Percentiles rank a stretch among this genome's conserved stretches.
phyloP scores from a whole-genome alignment of 2,888 invertebrate genomes.

The Oegoconia quadripuncta region DNA sequence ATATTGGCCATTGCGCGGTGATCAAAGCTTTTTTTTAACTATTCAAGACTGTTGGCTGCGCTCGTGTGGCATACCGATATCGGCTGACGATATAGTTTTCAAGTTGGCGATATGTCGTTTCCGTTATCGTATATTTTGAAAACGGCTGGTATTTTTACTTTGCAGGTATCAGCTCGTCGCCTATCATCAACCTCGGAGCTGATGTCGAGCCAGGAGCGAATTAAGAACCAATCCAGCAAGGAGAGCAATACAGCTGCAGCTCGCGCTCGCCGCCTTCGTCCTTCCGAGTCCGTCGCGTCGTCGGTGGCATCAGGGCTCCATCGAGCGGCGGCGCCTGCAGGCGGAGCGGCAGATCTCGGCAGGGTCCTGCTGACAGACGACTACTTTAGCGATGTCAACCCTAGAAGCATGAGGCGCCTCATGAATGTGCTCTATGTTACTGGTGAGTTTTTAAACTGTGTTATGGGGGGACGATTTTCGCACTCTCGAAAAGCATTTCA shows the following conservation, averaged over 20 bases:
- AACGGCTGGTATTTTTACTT: too few species aligned
- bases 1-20: too few species aligned
- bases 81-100: too few species aligned
- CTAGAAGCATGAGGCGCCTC: slow-evolving; percentile 95
- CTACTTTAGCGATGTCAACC: slow-evolving; percentile 99
- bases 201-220: slow-evolving; percentile 90
- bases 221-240: slow-evolving; percentile 83
- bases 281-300: slow-evolving; percentile 94
- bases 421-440: slow-evolving; percentile 99
- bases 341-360: slow-evolving; percentile 83
- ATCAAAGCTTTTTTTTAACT: too few species aligned
- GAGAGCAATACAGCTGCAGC: slow-evolving; percentile 71
- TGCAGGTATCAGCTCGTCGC: slow-evolving; percentile 84
- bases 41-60: too few species aligned
- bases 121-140: too few species aligned
- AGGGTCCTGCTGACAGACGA: slow-evolving; percentile 96
- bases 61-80: too few species aligned
- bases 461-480: too few species aligned
- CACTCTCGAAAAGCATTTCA: too few species aligned
- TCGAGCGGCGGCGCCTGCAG: slow-evolving; percentile 68
- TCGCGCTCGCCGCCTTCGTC: slow-evolving; percentile 85
- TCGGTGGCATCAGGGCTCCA: slow-evolving; percentile 94
- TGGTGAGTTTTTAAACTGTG: too few species aligned
- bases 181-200: slow-evolving; percentile 89
- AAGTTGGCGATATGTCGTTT: too few species aligned